phyloP scores from a whole-genome alignment of 2,797 vertebrate species.

The Gadopsis marmoratus region DNA sequence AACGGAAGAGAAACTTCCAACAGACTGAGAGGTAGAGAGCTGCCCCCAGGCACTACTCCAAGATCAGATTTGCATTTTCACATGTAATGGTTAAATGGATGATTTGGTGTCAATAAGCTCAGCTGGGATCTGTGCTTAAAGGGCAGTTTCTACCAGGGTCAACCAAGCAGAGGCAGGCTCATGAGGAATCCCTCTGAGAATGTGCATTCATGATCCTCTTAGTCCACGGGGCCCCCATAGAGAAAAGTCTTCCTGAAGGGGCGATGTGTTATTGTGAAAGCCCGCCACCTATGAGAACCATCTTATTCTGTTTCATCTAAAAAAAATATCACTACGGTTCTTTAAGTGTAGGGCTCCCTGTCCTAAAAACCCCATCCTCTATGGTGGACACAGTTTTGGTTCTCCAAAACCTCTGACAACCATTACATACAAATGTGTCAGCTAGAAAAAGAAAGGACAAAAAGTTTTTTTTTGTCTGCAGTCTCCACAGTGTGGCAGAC shows the following conservation, averaged over 20 bases:
- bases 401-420: slow-evolving; percentile 73
- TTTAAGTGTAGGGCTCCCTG: slow-evolving; percentile 63
- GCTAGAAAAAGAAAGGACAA: slow-evolving; percentile 77
- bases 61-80: slow-evolving; percentile 80
- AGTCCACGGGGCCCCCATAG: slow-evolving; percentile 55
- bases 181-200: slow-evolving; percentile 70
- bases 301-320: slow-evolving; percentile 68
- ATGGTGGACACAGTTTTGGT: slow-evolving; percentile 64
- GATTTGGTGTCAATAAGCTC: slow-evolving; percentile 74
- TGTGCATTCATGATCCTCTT: slow-evolving; percentile 68
- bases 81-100: slow-evolving; percentile 69
- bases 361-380: slow-evolving; percentile 64
- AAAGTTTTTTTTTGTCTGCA: slow-evolving; percentile 51
- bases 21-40: slow-evolving; percentile 82
- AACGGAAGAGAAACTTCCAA: slow-evolving; percentile 72
- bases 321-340: slow-evolving; percentile 80
- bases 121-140: slow-evolving; percentile 75
- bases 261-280: slow-evolving; percentile 65
- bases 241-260: slow-evolving; percentile 68
- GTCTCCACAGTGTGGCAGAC: slow-evolving; percentile 74
- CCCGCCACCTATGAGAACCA: slow-evolving; percentile 67
- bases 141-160: slow-evolving; percentile 73
- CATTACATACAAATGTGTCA: slow-evolving; percentile 79
- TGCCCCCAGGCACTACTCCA: slow-evolving; percentile 76
- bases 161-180: slow-evolving; percentile 65